A percentile compares a stretch with the other conserved stretches of the same genome.
Evolutionary conservation across 2,113 vertebrate species (phyloP).

Genomic region (Stigmatopora nigra): DNA sequence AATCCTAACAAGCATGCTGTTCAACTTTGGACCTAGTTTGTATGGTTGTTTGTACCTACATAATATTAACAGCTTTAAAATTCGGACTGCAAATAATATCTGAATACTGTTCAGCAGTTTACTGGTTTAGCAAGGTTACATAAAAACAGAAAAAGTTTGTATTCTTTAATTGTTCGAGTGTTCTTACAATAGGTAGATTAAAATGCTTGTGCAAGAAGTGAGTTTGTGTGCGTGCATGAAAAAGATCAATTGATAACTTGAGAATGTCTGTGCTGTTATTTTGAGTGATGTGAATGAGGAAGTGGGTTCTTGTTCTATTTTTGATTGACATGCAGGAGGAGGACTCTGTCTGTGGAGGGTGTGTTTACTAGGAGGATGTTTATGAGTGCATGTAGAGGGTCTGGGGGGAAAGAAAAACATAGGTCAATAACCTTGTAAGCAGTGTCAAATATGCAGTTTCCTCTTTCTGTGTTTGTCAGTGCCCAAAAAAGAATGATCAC

Average conservation of each 20-base stretch:
- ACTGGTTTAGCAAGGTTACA: too few relatives aligned
- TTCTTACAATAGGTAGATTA: too few relatives aligned
- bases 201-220: not conserved
- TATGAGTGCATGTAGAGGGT: conserved; percentile 25
- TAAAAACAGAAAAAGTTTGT: too few relatives aligned
- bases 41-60: too few relatives aligned
- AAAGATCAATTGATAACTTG: conserved; percentile 1
- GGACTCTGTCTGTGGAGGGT: conserved; percentile 8
- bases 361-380: conserved; percentile 49
- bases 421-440: conserved; percentile 37
- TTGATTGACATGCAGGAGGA: conserved; percentile 25
- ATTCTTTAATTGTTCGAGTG: too few relatives aligned
- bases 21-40: too few relatives aligned
- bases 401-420: not conserved
- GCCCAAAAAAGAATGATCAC: conserved; percentile 30
- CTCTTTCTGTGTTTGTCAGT: conserved; percentile 31
- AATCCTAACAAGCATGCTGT: too few relatives aligned
- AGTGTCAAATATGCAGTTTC: conserved; percentile 30
- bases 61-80: too few relatives aligned
- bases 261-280: conserved; percentile 47
- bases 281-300: conserved; percentile 17
- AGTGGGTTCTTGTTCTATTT: conserved; percentile 20
- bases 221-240: not conserved
- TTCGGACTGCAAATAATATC: too few relatives aligned
- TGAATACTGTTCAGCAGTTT: too few relatives aligned